Evolutionary conservation across 2,888 invertebrate species (phyloP).

Genomic region (Cantharis lateralis): DNA sequence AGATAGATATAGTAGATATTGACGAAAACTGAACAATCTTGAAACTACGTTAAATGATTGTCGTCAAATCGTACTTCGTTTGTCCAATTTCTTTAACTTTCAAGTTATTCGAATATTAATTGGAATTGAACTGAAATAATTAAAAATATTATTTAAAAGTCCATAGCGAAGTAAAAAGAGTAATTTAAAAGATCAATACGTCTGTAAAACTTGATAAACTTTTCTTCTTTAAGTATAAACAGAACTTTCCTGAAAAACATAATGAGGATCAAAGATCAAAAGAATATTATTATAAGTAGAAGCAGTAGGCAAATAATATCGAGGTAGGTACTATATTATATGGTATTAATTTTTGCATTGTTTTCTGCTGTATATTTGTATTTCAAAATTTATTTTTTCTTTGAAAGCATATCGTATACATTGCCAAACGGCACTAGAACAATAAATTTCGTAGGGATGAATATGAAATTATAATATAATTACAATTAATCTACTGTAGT

Average conservation of each 20-base stretch:
- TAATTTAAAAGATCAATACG: neutral
- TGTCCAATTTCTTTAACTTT: neutral
- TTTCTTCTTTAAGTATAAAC: neutral
- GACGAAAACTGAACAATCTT: too few relatives aligned
- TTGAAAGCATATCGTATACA: neutral
- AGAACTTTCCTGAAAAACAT: neutral
- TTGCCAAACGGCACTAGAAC: too few relatives aligned
- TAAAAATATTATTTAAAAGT: neutral
- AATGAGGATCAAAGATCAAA: neutral
- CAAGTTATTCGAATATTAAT: neutral
- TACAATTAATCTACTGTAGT: neutral
- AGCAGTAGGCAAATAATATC: neutral
- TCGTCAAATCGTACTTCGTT: neutral
- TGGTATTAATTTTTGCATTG: neutral
- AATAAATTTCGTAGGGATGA: too few relatives aligned
- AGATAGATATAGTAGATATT: too few relatives aligned
- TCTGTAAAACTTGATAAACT: neutral
- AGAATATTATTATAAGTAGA: neutral
- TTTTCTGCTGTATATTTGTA: neutral
- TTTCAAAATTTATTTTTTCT: neutral
- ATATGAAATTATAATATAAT: neutral
- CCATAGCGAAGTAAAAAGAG: neutral
- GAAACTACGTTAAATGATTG: too few relatives aligned
- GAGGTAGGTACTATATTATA: neutral
- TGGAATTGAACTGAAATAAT: neutral